Conservation (phyloP, 2,888 invertebrate species). For the Steromphala cineraria region DNA sequence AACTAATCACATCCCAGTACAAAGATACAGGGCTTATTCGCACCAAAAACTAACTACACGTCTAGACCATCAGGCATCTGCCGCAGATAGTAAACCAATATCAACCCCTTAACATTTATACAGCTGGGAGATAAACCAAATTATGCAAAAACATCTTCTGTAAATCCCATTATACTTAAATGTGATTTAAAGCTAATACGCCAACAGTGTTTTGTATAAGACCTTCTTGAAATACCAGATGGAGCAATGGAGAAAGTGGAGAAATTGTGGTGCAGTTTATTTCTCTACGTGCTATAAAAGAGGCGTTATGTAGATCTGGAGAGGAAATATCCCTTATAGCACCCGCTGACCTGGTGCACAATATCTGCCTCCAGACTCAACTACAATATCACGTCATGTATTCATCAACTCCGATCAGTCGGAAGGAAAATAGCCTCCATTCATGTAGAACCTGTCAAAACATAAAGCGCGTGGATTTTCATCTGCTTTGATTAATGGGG, state of each 20-base stretch:
- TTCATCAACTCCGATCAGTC: too few species aligned
- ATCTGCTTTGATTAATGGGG: too few species aligned
- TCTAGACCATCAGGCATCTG: too few species aligned
- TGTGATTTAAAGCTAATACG: constrained; percentile 7
- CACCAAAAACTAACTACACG: too few species aligned
- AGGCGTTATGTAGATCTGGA: background rate
- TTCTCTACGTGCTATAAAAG: background rate
- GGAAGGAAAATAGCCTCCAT: too few species aligned
- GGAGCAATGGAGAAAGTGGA: background rate
- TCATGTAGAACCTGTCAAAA: too few species aligned
- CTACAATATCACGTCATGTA: too few species aligned
- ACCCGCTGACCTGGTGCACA: too few species aligned
- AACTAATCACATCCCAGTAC: background rate
- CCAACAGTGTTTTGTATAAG: background rate
- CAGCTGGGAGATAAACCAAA: background rate
- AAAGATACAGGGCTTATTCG: background rate
- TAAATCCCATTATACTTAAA: constrained; percentile 4
- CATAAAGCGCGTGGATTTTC: too few species aligned
- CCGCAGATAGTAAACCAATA: background rate
- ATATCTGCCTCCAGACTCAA: too few species aligned
- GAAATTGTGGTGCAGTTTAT: background rate
- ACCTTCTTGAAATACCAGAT: background rate
- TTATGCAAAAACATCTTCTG: constrained; percentile 2
- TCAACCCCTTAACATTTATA: background rate
- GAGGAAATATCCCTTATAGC: too few species aligned